phyloP scores from a whole-genome alignment of 1,140 invertebrate genomes.

The Drosophila chauvacae region DNA sequence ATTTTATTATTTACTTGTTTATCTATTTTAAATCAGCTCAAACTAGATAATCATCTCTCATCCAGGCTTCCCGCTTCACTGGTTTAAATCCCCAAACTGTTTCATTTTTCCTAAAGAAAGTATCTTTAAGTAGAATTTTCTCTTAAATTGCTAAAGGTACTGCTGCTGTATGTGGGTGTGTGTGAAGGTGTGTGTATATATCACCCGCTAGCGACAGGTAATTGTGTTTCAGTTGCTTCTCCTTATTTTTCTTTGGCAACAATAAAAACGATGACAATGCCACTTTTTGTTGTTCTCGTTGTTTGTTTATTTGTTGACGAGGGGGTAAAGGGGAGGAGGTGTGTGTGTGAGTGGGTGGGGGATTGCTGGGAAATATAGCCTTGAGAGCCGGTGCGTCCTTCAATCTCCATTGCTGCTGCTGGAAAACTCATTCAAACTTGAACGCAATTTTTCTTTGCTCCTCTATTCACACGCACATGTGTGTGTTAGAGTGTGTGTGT shows the following conservation, averaged over 20 bases:
- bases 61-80: background rate
- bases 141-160: constrained; percentile 6
- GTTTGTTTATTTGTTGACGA: constrained; percentile 42
- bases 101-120: background rate
- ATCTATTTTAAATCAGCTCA: background rate
- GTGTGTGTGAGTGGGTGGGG: background rate
- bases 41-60: background rate
- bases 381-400: constrained; percentile 53
- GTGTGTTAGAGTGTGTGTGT: constrained; percentile 1
- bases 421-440: constrained; percentile 75
- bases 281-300: constrained; percentile 56
- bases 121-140: background rate
- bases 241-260: constrained; percentile 32
- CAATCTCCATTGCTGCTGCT: constrained; percentile 30
- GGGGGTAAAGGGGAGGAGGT: background rate
- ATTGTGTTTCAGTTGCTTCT: constrained; percentile 57
- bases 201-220: constrained; percentile 63
- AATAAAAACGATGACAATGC: constrained; percentile 66
- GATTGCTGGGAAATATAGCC: constrained; percentile 24
- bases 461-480: constrained; percentile 36
- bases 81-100: background rate
- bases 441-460: constrained; percentile 74
- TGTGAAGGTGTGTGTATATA: constrained; percentile 38
- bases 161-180: background rate
- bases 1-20: background rate